Conservation (phyloP, 2,113 vertebrate genomes). For the Willisornis vidua region DNA sequence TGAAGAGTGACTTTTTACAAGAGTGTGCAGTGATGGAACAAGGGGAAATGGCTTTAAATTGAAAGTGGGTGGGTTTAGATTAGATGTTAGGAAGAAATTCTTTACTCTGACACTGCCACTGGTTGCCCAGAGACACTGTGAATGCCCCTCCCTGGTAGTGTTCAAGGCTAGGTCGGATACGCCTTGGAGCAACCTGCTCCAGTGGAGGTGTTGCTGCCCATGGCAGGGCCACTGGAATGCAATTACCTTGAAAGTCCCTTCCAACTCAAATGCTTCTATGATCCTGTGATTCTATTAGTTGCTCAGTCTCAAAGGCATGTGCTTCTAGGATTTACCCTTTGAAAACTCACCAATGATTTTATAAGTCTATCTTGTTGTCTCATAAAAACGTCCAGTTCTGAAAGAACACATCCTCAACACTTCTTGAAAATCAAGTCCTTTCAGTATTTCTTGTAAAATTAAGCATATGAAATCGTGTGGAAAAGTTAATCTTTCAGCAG, state of each 20-base stretch:
- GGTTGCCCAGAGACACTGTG: background rate
- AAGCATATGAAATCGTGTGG: background rate
- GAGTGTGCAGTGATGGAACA: background rate
- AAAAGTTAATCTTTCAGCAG: background rate
- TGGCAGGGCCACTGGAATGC: background rate
- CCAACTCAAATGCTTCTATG: background rate
- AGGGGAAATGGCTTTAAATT: background rate
- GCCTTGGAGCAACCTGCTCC: background rate
- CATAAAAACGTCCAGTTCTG: background rate
- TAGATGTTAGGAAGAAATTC: background rate
- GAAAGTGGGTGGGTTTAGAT: background rate
- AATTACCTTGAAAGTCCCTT: background rate
- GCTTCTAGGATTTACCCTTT: background rate
- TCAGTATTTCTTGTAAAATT: background rate
- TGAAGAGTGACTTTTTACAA: background rate
- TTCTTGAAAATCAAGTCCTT: background rate
- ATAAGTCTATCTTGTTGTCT: background rate
- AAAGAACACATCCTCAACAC: background rate
- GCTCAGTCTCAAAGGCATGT: background rate
- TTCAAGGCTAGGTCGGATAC: background rate
- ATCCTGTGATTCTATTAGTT: background rate
- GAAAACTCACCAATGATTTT: background rate
- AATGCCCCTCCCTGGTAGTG: background rate
- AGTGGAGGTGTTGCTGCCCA: background rate
- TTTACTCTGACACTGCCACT: background rate